A percentile compares a stretch with the other conserved stretches of the same genome.
Evolutionary conservation across 1,140 invertebrate species (phyloP).

Genomic region (Acyrthosiphon pisum): DNA sequence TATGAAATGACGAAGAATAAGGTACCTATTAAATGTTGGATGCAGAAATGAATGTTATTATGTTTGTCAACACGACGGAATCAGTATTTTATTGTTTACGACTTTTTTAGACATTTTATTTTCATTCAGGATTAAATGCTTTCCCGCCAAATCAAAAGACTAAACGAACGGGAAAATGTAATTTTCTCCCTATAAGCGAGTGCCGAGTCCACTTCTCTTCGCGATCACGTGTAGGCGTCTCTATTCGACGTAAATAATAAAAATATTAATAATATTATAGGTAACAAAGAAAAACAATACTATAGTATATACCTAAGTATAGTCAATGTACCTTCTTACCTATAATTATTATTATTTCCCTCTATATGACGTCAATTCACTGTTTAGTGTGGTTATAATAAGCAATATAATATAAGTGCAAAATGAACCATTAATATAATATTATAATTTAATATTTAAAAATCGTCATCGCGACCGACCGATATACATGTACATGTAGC

Average conservation of each 20-base stretch:
- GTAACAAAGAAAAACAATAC: neutral
- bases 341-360: neutral
- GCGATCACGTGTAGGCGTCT: neutral
- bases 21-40: no score
- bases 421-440: neutral
- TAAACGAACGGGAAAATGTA: neutral
- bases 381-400: neutral
- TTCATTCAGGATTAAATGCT: neutral
- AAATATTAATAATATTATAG: neutral
- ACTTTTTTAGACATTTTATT: neutral
- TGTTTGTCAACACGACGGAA: neutral
- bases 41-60: neutral
- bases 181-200: neutral
- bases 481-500: no score
- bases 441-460: constrained; percentile 7
- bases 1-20: no score
- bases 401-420: neutral
- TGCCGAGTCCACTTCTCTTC: neutral
- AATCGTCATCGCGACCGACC: neutral
- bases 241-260: neutral
- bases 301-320: no score
- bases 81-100: neutral
- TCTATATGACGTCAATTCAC: neutral
- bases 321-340: no score
- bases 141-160: neutral